Evolutionary conservation across 2,113 vertebrate species (phyloP).

Genomic region (Nyctereutes procyonoides): DNA sequence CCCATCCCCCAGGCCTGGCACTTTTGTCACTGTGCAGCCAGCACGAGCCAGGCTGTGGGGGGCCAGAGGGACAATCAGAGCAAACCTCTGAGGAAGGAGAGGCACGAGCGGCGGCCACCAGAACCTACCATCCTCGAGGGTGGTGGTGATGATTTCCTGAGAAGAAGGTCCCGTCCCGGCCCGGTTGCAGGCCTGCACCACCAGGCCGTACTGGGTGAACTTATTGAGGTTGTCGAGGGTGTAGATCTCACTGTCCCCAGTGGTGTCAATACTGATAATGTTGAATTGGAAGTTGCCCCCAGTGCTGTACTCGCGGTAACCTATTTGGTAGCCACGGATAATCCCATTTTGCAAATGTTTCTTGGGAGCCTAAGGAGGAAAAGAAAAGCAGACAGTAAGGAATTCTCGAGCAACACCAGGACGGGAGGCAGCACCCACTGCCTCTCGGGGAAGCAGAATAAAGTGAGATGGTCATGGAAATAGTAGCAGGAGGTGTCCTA

Average conservation of each 20-base stretch:
- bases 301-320: slow-evolving; percentile 96
- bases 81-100: background rate
- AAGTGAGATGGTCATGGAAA: fast-evolving
- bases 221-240: slow-evolving; percentile 97
- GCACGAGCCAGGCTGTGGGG: background rate
- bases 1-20: fast-evolving
- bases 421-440: fast-evolving
- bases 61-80: fast-evolving
- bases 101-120: fast-evolving
- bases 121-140: slow-evolving; percentile 95
- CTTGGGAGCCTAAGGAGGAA: slow-evolving; percentile 91
- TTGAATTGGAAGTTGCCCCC: slow-evolving; percentile 98
- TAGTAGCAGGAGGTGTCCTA: fast-evolving
- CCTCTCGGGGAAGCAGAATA: fast-evolving
- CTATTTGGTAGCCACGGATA: slow-evolving; percentile 98
- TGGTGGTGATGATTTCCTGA: slow-evolving; percentile 98
- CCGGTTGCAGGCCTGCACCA: slow-evolving; percentile 98
- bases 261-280: slow-evolving; percentile 97
- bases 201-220: slow-evolving; percentile 99
- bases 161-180: slow-evolving; percentile 98
- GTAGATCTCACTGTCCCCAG: slow-evolving; percentile 95
- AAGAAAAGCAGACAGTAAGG: background rate
- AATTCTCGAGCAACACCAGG: fast-evolving
- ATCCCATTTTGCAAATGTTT: slow-evolving; percentile 97
- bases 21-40: background rate